Percentiles rank a stretch among this genome's conserved stretches.
phyloP scores from a whole-genome alignment of 1,140 invertebrate species.

The Linepithema humile region DNA sequence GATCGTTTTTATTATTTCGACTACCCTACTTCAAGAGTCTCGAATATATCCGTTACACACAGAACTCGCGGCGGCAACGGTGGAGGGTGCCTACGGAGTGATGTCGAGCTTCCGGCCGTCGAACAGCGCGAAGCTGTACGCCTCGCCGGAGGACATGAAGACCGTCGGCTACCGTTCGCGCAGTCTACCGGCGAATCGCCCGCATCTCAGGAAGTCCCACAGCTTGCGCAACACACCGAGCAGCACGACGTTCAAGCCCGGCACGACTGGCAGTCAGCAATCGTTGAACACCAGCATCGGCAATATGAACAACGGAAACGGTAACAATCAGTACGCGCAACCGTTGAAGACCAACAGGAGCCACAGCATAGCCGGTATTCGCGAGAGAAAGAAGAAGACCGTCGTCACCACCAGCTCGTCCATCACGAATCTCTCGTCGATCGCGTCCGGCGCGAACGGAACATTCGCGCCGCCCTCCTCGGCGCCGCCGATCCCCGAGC shows the following conservation, averaged over 20 bases:
- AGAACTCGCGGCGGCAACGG: slow-evolving; percentile 82
- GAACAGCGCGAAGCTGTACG: slow-evolving; percentile 94
- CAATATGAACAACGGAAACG: slow-evolving; percentile 73
- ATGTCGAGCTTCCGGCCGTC: slow-evolving; percentile 94
- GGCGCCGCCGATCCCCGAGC: slow-evolving; percentile 93
- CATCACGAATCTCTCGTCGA: slow-evolving; percentile 77
- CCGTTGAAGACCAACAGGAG: slow-evolving; percentile 86
- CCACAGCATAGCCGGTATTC: slow-evolving; percentile 84
- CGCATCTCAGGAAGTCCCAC: slow-evolving; percentile 87
- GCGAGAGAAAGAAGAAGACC: slow-evolving; percentile 82
- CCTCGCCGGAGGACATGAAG: slow-evolving; percentile 93
- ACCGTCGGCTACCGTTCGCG: slow-evolving; percentile 91
- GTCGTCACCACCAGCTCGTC: slow-evolving; percentile 79
- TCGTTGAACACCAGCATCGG: slow-evolving; percentile 46
- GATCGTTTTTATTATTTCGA: too few species aligned
- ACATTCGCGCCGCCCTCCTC: slow-evolving; percentile 62
- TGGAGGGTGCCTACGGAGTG: slow-evolving; percentile 82
- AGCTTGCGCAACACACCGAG: slow-evolving; percentile 85
- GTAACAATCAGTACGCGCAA: slow-evolving; percentile 88
- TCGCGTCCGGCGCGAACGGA: slow-evolving; percentile 57
- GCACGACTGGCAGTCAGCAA: slow-evolving; percentile 55
- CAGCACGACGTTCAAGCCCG: slow-evolving; percentile 80
- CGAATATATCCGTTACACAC: background rate
- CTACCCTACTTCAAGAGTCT: too few species aligned
- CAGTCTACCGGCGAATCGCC: slow-evolving; percentile 85